Evolutionary conservation across 2,113 vertebrate genomes (phyloP).

Genomic region (Zosterops japonicus): DNA sequence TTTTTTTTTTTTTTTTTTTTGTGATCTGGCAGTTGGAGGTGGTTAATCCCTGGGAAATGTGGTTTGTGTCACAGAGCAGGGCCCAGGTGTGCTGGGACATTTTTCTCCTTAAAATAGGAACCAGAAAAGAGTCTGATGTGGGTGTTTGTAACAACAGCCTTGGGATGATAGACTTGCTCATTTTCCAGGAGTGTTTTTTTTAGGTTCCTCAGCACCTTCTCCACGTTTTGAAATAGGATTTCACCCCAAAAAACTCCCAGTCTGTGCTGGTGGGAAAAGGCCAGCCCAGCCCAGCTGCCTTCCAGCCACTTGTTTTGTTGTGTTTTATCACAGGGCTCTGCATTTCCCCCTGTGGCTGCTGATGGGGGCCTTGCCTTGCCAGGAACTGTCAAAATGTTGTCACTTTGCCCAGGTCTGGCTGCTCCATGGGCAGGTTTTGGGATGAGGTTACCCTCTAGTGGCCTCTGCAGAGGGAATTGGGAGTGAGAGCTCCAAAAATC

Average conservation of each 20-base stretch:
- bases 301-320: background rate
- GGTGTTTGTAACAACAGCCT: background rate
- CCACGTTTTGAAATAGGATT: background rate
- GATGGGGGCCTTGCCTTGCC: background rate
- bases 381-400: background rate
- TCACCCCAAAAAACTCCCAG: background rate
- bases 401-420: background rate
- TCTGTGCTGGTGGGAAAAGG: background rate
- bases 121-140: rapidly evolving
- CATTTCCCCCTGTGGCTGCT: background rate
- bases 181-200: background rate
- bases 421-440: background rate
- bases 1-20: too few species aligned
- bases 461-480: background rate
- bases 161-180: rapidly evolving
- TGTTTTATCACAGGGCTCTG: background rate
- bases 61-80: background rate
- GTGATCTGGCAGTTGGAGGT: background rate
- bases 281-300: background rate
- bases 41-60: background rate
- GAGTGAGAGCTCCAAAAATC: background rate
- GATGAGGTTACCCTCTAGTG: constrained; percentile 52
- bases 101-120: background rate
- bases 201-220: background rate
- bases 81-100: background rate